Evolutionary conservation across 1,140 invertebrate genomes (phyloP), one percentile per base, ranked within the genome.

Genomic region (Drosophila ironensis): DNA sequence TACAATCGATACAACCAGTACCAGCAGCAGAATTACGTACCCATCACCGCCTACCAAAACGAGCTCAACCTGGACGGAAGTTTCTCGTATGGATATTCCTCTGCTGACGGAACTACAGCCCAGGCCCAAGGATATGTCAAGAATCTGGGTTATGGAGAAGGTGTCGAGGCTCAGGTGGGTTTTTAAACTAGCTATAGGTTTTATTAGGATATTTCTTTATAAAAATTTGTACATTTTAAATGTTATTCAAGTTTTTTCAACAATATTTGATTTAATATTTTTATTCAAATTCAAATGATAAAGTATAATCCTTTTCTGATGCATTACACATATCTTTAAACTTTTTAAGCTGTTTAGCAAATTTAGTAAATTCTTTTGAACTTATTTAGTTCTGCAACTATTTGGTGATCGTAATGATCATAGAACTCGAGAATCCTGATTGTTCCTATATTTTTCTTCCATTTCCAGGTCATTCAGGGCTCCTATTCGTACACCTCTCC

Each of bases 11-110:
- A 68, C 40, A 88, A 77, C 33, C 81, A 82, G 46, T 74, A 71
- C 17, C 47, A 69, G 7, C 76, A 71, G 28, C 88, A 80, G 47
- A 89, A 89, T 45, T 90, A 81, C 52, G 87, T 92, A 11, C 91
- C 92, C 9, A 93, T 93, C 47, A 92, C 92, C 4, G 92, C 92
- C 9, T 92, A 93, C 64, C 92, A 92, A 46, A 92, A 93, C 52
- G 92, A 92, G 66, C 90, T 93, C 38, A 92, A 92, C 72, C 91
- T 92, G 47, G 92, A 93, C 60, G 93, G 91, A 27, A 94, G 93
- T 66, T 90, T 90, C 45, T 72, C 73, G 9, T 90, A 90, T 22
- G 89, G 89, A 22, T 94, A 94, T 70, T 86, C 92, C 28, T 91
- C 93, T 17, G 93, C 91, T 4, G 93, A 94, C 82, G 93, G 93